Conservation (phyloP, 2,888 invertebrate genomes). For the Busseola fusca region DNA sequence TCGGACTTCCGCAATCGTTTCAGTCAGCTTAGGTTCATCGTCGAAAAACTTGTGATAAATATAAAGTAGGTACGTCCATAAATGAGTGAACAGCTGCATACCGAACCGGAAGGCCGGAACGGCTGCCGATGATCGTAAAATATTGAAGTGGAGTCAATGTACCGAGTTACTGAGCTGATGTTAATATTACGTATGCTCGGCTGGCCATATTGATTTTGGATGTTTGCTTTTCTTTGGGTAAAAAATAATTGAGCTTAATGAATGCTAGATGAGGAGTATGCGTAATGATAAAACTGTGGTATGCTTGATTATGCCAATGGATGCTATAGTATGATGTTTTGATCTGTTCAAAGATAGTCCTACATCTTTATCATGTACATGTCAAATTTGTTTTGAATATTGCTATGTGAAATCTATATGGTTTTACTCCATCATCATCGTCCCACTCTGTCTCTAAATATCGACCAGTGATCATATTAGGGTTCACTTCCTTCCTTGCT, state of each 20-base stretch:
- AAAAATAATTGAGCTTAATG: slow-evolving; percentile 8
- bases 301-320: neutral
- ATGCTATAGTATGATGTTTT: neutral
- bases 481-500: neutral
- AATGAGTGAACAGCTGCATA: slow-evolving; percentile 54
- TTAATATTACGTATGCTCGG: slow-evolving; percentile 38
- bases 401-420: neutral
- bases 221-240: slow-evolving; percentile 23
- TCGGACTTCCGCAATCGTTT: slow-evolving; percentile 1
- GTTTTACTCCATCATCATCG: too few species aligned
- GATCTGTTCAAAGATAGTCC: neutral
- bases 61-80: slow-evolving; percentile 32
- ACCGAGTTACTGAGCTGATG: slow-evolving; percentile 45
- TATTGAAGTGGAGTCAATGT: slow-evolving; percentile 63
- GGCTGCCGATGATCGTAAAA: slow-evolving; percentile 61
- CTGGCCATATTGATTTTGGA: slow-evolving; percentile 42
- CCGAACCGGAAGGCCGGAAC: slow-evolving; percentile 57
- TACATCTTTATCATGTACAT: too few species aligned
- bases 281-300: neutral
- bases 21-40: slow-evolving; percentile 4
- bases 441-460: neutral
- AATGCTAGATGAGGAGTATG: slow-evolving; percentile 4
- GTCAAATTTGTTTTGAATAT: neutral
- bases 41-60: slow-evolving; percentile 38
- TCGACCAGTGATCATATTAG: neutral